phyloP scores from a whole-genome alignment of 2,113 vertebrate genomes.

The Vidua macroura region DNA sequence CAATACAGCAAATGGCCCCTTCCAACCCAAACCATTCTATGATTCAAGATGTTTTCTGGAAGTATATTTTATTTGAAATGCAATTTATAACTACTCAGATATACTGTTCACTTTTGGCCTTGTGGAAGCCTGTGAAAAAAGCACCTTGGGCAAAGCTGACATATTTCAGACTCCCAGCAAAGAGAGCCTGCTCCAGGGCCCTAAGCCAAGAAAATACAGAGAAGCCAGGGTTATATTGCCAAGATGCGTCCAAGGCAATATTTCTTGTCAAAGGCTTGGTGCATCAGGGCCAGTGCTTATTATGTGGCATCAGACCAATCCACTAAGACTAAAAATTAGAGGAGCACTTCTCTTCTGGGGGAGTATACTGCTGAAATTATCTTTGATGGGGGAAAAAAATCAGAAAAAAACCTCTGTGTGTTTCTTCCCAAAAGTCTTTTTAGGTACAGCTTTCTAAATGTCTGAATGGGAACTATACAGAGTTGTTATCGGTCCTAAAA shows the following conservation, averaged over 20 bases:
- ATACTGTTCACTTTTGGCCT: background rate
- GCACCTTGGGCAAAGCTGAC: background rate
- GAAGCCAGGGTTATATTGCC: background rate
- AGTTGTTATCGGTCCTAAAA: background rate
- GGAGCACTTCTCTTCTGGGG: background rate
- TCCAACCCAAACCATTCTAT: background rate
- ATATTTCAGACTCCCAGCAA: background rate
- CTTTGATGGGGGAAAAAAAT: background rate
- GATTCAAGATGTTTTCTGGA: background rate
- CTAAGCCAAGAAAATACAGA: background rate
- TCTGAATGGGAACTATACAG: background rate
- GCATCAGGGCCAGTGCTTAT: background rate
- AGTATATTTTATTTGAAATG: background rate
- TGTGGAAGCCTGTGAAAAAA: background rate
- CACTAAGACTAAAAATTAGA: background rate
- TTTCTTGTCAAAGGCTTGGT: background rate
- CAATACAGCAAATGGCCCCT: background rate
- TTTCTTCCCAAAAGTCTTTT: background rate
- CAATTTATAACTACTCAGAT: background rate
- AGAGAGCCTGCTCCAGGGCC: background rate
- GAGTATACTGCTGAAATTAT: background rate
- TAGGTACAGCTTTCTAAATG: background rate
- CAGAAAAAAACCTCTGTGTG: background rate
- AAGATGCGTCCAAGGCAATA: background rate
- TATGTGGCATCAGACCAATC: background rate